A percentile compares a stretch with the other conserved stretches of the same genome.
Evolutionary conservation across 2,797 vertebrate species (phyloP).

Genomic region (Sebastes itinus): DNA sequence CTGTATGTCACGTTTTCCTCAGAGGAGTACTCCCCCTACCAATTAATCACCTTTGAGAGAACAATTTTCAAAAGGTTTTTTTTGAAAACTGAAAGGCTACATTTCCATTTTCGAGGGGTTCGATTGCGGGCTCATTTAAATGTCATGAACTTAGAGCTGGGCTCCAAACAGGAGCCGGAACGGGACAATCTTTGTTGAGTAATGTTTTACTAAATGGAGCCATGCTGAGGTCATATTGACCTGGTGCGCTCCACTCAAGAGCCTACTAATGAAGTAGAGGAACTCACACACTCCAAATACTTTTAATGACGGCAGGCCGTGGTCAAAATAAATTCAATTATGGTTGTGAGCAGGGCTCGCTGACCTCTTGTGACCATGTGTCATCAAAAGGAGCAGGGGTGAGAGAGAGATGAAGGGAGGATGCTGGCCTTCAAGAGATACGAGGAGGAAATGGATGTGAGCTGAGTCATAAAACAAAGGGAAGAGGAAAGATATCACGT

Average conservation of each 20-base stretch:
- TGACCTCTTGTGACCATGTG: constrained; percentile 40
- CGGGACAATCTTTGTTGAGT: constrained; percentile 1
- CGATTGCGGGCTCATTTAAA: constrained; percentile 27
- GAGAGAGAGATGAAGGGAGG: background rate
- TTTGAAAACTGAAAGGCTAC: background rate
- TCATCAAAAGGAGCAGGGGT: constrained; percentile 7
- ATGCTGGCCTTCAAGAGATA: background rate
- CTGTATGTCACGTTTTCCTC: constrained; percentile 6
- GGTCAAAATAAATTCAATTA: constrained; percentile 58
- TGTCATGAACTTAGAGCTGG: constrained; percentile 13
- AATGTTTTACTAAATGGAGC: constrained; percentile 32
- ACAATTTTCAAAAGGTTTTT: constrained; percentile 8
- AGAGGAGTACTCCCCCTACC: constrained; percentile 7
- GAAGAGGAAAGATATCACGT: background rate
- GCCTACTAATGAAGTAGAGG: constrained; percentile 38
- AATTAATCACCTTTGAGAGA: constrained; percentile 19
- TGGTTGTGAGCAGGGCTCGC: constrained; percentile 8
- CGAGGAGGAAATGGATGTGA: background rate
- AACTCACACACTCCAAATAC: constrained; percentile 22
- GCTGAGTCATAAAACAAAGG: background rate
- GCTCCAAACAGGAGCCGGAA: background rate
- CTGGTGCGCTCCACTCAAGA: constrained; percentile 12
- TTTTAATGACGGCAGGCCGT: constrained; percentile 34
- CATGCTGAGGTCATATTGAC: constrained; percentile 46
- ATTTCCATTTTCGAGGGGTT: constrained; percentile 31